phyloP scores from a whole-genome alignment of 1,140 invertebrate species.

The Rhagoletis zephyria region DNA sequence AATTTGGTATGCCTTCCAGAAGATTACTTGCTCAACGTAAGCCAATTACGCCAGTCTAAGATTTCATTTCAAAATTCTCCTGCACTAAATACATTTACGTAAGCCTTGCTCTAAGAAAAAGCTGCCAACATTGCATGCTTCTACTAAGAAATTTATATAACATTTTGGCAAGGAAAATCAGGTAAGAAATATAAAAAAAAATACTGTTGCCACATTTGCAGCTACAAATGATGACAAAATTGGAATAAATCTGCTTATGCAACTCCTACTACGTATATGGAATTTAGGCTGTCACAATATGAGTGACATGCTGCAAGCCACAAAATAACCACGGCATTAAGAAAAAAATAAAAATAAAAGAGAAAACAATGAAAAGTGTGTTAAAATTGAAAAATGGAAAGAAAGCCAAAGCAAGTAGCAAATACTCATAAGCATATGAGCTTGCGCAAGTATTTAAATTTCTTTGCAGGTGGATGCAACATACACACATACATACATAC shows the following conservation, averaged over 20 bases:
- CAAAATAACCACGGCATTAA: background rate
- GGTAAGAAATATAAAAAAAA: background rate
- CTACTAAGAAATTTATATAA: background rate
- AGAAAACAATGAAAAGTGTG: background rate
- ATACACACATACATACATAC: background rate
- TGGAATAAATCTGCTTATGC: background rate
- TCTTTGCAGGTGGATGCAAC: too few relatives aligned
- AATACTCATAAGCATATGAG: background rate
- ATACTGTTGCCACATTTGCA: background rate
- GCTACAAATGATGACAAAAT: background rate
- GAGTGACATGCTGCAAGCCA: constrained; percentile 30
- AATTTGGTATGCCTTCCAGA: too few relatives aligned
- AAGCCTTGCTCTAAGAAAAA: background rate
- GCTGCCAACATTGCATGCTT: background rate
- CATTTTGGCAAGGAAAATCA: background rate
- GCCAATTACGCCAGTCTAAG: too few relatives aligned
- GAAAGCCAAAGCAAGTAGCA: background rate
- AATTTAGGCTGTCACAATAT: background rate
- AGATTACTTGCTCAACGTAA: too few relatives aligned
- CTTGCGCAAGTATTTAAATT: constrained; percentile 9
- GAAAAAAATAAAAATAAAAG: background rate
- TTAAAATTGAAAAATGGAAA: background rate
- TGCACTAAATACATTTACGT: too few relatives aligned
- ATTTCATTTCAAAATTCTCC: too few relatives aligned
- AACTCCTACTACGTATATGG: background rate